Evolutionary conservation across 2,888 invertebrate species (phyloP).

Genomic region (Parnassius orleans): DNA sequence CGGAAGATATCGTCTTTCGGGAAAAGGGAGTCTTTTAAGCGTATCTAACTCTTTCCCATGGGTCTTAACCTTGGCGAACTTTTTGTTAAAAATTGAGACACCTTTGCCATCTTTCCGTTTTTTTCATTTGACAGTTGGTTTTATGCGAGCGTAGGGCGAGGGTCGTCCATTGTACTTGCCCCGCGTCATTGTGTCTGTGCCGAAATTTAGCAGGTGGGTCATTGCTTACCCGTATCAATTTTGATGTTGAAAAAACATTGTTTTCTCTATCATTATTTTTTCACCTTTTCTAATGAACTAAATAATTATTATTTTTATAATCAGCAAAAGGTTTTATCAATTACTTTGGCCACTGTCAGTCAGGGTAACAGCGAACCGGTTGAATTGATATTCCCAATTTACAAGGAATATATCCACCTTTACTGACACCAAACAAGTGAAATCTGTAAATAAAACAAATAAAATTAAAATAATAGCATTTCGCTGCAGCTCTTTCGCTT

Average conservation of each 20-base stretch:
- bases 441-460: too few species aligned
- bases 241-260: constrained; percentile 9
- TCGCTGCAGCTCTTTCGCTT: too few species aligned
- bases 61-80: constrained; percentile 76
- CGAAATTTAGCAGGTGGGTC: constrained; percentile 75
- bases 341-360: too few species aligned
- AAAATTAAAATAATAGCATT: too few species aligned
- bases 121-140: constrained; percentile 50
- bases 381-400: too few species aligned
- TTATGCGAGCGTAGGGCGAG: constrained; percentile 58
- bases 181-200: constrained; percentile 52
- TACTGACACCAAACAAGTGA: too few species aligned
- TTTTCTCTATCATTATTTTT: neutral
- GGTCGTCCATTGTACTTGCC: constrained; percentile 59
- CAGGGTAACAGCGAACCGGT: too few species aligned
- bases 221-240: constrained; percentile 38
- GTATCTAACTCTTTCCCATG: constrained; percentile 80
- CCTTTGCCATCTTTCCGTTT: constrained; percentile 78
- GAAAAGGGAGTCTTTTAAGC: constrained; percentile 56
- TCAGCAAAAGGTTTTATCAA: neutral
- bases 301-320: neutral
- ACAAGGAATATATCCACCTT: too few species aligned
- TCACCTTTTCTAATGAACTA: neutral
- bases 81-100: constrained; percentile 75
- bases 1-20: constrained; percentile 64